Conservation (phyloP, 2,113 vertebrate genomes). For the Ammodytes marinus region DNA sequence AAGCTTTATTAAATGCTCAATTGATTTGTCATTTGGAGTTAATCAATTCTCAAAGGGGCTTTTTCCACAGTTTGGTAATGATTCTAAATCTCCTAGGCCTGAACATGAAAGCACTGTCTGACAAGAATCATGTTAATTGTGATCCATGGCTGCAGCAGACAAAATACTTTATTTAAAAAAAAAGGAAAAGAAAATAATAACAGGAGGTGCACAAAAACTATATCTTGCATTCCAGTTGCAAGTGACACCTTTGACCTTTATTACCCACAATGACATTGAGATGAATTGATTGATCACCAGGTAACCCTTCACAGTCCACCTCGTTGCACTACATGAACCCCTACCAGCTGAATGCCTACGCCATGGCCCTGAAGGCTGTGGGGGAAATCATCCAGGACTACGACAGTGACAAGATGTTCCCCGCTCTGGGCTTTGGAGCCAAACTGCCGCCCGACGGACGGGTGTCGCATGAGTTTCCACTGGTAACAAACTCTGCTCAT, state of each 20-base stretch:
- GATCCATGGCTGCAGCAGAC: background rate
- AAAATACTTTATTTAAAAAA: background rate
- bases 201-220: background rate
- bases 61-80: background rate
- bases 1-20: conserved; percentile 12
- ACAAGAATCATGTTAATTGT: conserved; percentile 5
- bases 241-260: background rate
- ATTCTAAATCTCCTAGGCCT: conserved; percentile 7
- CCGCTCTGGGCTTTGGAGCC: conserved; percentile 93
- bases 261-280: background rate
- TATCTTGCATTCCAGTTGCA: background rate
- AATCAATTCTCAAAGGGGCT: background rate
- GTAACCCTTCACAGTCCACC: conserved; percentile 94
- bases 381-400: conserved; percentile 98
- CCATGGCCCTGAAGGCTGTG: conserved; percentile 93
- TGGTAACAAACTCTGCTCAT: conserved; percentile 81
- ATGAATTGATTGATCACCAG: conserved; percentile 57
- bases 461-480: conserved; percentile 94
- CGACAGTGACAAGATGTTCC: conserved; percentile 97
- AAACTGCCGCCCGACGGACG: conserved; percentile 93
- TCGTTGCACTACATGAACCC: conserved; percentile 97
- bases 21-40: conserved; percentile 12
- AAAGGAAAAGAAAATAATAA: background rate
- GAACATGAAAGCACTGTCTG: background rate
- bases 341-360: conserved; percentile 95